Base-by-base conservation (phyloP, 2,797 vertebrate species). In the Anas acuta region DNA sequence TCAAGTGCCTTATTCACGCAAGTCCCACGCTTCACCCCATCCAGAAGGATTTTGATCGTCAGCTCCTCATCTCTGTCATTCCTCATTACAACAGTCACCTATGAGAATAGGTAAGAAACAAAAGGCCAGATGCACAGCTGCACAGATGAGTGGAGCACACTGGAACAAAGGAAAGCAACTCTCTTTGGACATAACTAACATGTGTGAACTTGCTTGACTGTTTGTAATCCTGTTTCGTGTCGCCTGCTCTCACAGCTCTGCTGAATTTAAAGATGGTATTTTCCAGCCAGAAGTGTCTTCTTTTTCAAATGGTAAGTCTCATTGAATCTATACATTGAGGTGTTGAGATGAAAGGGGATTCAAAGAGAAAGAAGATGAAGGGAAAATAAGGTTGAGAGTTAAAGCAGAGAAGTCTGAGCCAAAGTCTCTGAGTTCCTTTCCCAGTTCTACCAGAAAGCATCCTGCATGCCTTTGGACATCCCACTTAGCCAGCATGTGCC, bases 81-180 rank as follows among this genome's bases (percentile, higher is more conserved):
- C 62, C 64, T 96, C 80, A 91, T 96, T 95, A 95, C 88, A 93
- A 77, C 82, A 97, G 84, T 77, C 84, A 96, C 90, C 91, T 96
- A 76, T 89, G 84, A 96, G 93, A 94, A 94, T 94, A 96, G 87
- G 78, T 84, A 94, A 75, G 78, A 96, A 96, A 94, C 90, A 95
- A 94, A 96, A 96, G 92, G 85, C 76, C 79, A 86, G 81, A 93
- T 92, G 77, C 94, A 89, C 88, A 95, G 86, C 87, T 92, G 96
- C 96, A 95, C 96, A 97, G 94, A 95, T 96, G 91, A 95, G 91
- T 15, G 67, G 80, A 90, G 67, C 94, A 90, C 80, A n/a, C 82
- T 54, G 86, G 35, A 76, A 67, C 91, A 86, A 92, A 87, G 89
- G 92, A 95, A 94, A 93, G 89, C 71, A 94, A 62, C 84, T 85